Base-by-base conservation (phyloP, 2,888 invertebrate genomes). In the Cataglyphis livida region DNA sequence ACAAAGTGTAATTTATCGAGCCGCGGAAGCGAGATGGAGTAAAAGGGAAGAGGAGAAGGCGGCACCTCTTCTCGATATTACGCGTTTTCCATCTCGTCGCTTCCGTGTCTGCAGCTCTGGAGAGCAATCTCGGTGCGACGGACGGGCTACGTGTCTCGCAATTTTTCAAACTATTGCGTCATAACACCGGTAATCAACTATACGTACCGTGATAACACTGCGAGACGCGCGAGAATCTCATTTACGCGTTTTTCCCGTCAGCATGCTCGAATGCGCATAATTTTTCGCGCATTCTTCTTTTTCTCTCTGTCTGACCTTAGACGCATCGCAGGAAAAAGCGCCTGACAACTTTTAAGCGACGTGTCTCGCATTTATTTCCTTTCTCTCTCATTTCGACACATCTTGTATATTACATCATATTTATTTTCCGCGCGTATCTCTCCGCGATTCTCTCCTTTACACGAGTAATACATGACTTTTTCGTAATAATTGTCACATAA, bases 1-100 rank as follows among this genome's bases (percentile, higher is more conserved):
- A 85, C 87, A 88, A 88, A 87, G 84, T 81, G 81, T 83, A 84
- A 88, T 88, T 88, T 84, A 88, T 87, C 82, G 83, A 75, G 78
- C 81, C 83, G 75, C 82, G 38, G 81, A 75, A 79, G 71, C 9
- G 76, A 78, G 78, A 41, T 25, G 70, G 57, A 70, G 57, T 44
- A 18, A 59, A 70, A 41, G 48, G 18, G n/a, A 10, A 18, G 32
- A n/a, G 12, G 44, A 7, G 25, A 21, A 32, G 51, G 57, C 57
- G 38, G 65, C 38, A 12, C 12, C n/a, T 78, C 78, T 70, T 76
- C 84, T 70, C 74, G 75, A 78, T 75, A 76, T 81, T 85, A 64
- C 75, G 76, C 70, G 70, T 81, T 85, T 84, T 81, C 71, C 85
- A 68, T 81, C 74, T 79, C 78, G 70, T 59, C 78, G 78, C 78